phyloP scores from a whole-genome alignment of 1,140 invertebrate species.

The Aphaenogaster ashmeadi region DNA sequence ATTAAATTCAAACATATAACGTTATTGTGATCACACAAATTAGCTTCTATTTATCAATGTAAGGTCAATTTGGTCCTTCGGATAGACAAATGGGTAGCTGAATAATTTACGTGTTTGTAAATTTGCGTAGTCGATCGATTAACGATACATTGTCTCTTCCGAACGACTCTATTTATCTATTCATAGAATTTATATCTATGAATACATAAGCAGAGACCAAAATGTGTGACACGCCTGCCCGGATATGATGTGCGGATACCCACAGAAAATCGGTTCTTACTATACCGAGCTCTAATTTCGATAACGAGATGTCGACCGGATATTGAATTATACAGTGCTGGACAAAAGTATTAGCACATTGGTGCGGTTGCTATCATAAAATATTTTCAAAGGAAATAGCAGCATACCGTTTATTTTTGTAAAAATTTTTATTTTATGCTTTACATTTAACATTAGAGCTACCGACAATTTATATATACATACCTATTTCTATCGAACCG shows the following conservation, averaged over 20 bases:
- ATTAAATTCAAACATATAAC: conserved; percentile 22
- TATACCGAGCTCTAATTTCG: neutral
- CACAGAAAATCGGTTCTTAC: neutral
- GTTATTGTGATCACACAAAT: conserved; percentile 13
- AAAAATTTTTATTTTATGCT: no score
- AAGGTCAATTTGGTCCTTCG: conserved; percentile 14
- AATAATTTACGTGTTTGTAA: conserved; percentile 24
- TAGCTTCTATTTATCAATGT: conserved; percentile 35
- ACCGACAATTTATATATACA: no score
- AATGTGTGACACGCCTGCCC: neutral
- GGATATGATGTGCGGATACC: neutral
- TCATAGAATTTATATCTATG: conserved; percentile 14
- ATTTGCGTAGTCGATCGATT: conserved; percentile 21
- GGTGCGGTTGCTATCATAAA: no score
- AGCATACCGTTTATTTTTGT: no score
- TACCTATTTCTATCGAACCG: no score
- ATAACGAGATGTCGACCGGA: neutral
- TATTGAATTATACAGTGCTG: neutral
- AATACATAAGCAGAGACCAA: neutral
- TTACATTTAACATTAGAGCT: no score
- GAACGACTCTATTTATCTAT: conserved; percentile 4
- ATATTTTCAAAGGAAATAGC: no score
- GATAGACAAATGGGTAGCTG: conserved; percentile 2
- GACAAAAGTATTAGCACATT: no score
- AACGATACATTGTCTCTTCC: neutral